Percentiles rank a stretch among this genome's conserved stretches.
Evolutionary conservation across 2,113 vertebrate genomes (phyloP).

Genomic region (Ceuthmochares aereus): DNA sequence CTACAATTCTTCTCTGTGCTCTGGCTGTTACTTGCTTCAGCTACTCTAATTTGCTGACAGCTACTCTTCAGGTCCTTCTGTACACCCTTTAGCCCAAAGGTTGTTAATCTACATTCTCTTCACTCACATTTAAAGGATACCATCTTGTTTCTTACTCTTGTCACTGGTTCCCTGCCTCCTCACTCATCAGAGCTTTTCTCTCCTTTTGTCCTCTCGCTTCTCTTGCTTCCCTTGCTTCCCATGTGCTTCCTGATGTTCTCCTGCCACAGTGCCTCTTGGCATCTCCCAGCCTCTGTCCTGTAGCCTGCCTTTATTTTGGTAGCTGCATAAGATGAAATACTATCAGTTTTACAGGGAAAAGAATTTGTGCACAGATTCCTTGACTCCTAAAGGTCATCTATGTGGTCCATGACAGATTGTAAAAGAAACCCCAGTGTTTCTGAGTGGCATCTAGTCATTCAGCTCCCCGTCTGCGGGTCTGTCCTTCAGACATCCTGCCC

Average conservation of each 20-base stretch:
- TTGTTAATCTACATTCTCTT: not conserved
- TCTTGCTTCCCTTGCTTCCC: not conserved
- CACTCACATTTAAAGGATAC: not conserved
- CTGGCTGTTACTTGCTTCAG: not conserved
- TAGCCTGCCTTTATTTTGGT: not conserved
- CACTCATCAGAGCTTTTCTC: not conserved
- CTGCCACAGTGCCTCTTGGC: not conserved
- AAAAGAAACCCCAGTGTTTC: not conserved
- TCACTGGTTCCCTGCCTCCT: not conserved
- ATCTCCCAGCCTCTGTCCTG: not conserved
- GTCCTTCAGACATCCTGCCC: not conserved
- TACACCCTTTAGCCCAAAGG: not conserved
- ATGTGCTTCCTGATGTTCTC: not conserved
- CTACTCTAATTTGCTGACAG: not conserved
- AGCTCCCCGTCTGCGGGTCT: not conserved
- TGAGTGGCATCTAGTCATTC: not conserved
- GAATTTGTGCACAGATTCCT: not conserved
- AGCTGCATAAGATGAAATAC: not conserved
- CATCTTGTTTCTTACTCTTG: not conserved
- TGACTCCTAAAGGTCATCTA: not conserved
- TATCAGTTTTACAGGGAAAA: not conserved
- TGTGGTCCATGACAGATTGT: not conserved
- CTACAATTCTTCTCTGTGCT: not conserved
- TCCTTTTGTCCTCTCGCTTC: not conserved
- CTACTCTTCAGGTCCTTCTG: not conserved